Evolutionary conservation across 2,797 vertebrate species (phyloP).

Genomic region (Acomys russatus): DNA sequence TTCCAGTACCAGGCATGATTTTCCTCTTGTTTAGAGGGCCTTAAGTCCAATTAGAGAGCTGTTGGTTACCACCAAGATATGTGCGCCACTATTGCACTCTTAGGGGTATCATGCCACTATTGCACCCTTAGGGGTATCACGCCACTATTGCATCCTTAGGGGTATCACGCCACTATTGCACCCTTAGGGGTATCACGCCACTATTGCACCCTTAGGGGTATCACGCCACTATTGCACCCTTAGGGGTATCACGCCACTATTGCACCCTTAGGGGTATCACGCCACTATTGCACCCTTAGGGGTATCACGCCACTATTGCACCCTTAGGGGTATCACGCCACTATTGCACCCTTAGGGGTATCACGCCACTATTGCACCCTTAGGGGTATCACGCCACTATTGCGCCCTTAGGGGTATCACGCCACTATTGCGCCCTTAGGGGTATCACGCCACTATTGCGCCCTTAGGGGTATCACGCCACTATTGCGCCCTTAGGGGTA

Average conservation of each 20-base stretch:
- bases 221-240: neutral
- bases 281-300: neutral
- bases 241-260: neutral
- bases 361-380: neutral
- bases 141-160: neutral
- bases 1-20: no score
- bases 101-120: neutral
- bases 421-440: neutral
- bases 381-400: neutral
- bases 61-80: neutral
- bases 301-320: neutral
- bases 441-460: neutral
- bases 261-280: neutral
- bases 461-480: neutral
- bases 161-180: neutral
- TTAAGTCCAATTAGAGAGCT: neutral
- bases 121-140: neutral
- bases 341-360: neutral
- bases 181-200: neutral
- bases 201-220: neutral
- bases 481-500: neutral
- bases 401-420: no score
- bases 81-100: neutral
- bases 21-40: neutral
- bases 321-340: neutral